Evolutionary conservation across 2,797 vertebrate genomes (phyloP).

Genomic region (Brotogeris chrysoptera): DNA sequence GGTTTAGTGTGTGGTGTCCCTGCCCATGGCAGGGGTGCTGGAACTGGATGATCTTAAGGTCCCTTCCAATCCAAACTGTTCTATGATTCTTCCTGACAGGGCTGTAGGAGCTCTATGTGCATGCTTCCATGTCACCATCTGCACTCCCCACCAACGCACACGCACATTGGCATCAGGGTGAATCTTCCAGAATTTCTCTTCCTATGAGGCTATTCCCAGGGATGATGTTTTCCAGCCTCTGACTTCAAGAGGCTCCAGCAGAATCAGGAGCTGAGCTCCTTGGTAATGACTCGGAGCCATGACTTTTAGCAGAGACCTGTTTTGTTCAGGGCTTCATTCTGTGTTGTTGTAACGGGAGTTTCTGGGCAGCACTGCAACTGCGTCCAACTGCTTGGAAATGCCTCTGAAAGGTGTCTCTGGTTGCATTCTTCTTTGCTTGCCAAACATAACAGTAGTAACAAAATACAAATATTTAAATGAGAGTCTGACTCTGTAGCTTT

Average conservation of each 20-base stretch:
- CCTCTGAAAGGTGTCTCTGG: neutral
- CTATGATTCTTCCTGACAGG: neutral
- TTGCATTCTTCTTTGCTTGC: neutral
- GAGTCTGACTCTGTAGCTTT: neutral
- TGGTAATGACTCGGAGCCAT: fast-evolving
- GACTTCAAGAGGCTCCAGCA: neutral
- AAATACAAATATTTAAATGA: neutral
- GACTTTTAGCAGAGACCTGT: neutral
- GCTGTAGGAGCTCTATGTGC: neutral
- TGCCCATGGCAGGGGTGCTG: neutral
- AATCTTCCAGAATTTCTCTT: neutral
- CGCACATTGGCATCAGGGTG: fast-evolving
- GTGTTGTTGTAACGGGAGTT: neutral
- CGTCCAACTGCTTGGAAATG: neutral
- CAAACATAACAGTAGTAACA: neutral
- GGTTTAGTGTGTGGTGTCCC: neutral
- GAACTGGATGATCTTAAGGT: neutral
- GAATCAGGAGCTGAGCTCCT: neutral
- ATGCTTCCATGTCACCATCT: neutral
- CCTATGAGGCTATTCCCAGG: neutral
- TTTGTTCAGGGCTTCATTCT: neutral
- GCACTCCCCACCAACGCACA: neutral
- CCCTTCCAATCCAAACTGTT: neutral
- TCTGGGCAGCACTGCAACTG: neutral
- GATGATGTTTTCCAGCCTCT: neutral